A percentile compares a stretch with the other conserved stretches of the same genome.
Conservation (phyloP, 2,797 vertebrate species). For the Merluccius polli region DNA sequence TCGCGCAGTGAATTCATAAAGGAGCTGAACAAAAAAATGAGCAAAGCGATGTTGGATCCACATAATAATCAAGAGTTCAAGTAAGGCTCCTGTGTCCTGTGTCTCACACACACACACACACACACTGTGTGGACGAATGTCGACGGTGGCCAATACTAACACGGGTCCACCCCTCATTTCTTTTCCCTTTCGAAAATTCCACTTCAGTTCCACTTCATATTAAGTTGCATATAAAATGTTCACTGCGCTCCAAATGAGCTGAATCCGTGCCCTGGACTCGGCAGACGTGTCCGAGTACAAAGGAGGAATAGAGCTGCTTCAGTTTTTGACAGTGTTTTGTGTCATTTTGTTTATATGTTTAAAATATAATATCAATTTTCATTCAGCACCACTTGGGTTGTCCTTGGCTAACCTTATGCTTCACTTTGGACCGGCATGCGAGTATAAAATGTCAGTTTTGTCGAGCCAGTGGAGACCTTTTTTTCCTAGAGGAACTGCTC, state of each 20-base stretch:
- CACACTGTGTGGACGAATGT: too few relatives aligned
- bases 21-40: too few relatives aligned
- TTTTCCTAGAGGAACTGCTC: conserved; percentile 21
- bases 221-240: neutral
- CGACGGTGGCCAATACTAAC: neutral
- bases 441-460: neutral
- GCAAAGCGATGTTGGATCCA: too few relatives aligned
- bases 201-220: neutral
- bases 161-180: neutral
- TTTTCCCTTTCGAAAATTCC: neutral
- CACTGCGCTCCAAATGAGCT: too few relatives aligned
- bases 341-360: neutral
- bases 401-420: neutral
- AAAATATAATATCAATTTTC: neutral
- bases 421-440: neutral
- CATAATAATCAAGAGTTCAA: neutral
- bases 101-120: too few relatives aligned
- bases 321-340: neutral
- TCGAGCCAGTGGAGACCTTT: neutral
- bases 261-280: too few relatives aligned
- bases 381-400: neutral
- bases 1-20: too few relatives aligned
- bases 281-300: too few relatives aligned
- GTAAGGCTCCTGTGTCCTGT: neutral
- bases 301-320: too few relatives aligned